Base-by-base conservation (phyloP, 2,888 invertebrate genomes). In the Drosophila engyochracea region DNA sequence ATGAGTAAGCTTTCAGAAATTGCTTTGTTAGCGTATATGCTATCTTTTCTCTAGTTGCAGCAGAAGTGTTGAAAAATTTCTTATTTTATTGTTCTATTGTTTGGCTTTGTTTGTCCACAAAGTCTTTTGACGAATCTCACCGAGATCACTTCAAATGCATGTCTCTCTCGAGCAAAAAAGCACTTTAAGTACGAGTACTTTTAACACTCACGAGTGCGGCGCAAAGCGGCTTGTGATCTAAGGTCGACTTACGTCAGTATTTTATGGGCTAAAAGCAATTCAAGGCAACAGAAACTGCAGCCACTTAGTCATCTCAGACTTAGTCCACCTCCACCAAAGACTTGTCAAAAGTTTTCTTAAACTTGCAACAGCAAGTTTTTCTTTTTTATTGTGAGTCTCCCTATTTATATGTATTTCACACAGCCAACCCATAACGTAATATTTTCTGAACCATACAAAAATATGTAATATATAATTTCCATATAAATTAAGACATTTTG, bases 241-340 rank as follows among this genome's bases (percentile, higher is more conserved):
- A 67, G 75, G 76, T 76, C 80, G 72, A 62, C 71, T 61, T 82
- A 65, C 74, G 72, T 63, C 66, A 75, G 81, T 72, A 75, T 71
- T 85, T 70, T 85, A 68, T 74, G 51, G 37, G 67, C 82, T 80
- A 80, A 84, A 84, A 84, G 84, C 80, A 82, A 80, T 82, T 77
- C 59, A 69, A 69, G 67, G 53, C 58, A 60, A 79, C 71, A 85
- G 71, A 72, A 82, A 83, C 70, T 81, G 79, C 70, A 75, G 49
- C 71, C 79, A 79, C 78, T 79, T 71, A 75, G 67, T 67, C 64
- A 64, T 60, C 47, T 33, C 57, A 55, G 61, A 25, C 63, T 69
- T 25, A 64, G 70, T 41, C 44, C 74, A 78, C 61, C 67, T 70
- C 64, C 67, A 65, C 35, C 57, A 62, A 73, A 70, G 68, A 52